These are phyloP conservation scores for Helarctos malayanus DNA, from an alignment of 2,797 vertebrate species.

Conservation along the genomic window DNA sequence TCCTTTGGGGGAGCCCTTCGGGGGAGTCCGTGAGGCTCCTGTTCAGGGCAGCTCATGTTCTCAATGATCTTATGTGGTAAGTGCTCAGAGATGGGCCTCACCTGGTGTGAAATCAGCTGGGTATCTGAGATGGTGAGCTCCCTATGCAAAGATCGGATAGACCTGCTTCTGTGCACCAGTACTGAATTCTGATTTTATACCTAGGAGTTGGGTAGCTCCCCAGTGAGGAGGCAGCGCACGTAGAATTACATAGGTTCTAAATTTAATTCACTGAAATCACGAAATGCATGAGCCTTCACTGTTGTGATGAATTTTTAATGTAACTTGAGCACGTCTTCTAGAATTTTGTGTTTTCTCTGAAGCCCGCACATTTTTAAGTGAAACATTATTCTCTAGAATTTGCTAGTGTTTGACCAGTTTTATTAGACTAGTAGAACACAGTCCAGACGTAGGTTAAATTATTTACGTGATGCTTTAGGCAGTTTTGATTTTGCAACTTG, in stretches of 20 bases:
- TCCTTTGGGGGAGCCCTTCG: too few relatives aligned
- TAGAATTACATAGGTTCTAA: not conserved
- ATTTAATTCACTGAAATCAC: conserved; percentile 36
- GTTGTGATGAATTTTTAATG: conserved; percentile 63
- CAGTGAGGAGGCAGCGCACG: not conserved
- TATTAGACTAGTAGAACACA: not conserved
- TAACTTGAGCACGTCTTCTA: not conserved
- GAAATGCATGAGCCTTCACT: not conserved
- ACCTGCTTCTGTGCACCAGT: not conserved
- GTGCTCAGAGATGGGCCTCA: not conserved
- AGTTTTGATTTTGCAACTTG: not conserved
- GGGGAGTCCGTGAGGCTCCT: too few relatives aligned
- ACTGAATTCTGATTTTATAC: not conserved
- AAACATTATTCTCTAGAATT: conserved; percentile 46
- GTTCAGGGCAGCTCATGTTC: not conserved
- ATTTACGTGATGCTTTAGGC: not conserved
- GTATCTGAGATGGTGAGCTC: not conserved
- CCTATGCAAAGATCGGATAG: not conserved
- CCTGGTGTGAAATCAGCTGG: not conserved
- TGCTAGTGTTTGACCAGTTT: conserved; percentile 50
- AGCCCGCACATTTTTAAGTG: conserved; percentile 55
- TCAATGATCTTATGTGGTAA: not conserved
- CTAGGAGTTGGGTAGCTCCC: not conserved
- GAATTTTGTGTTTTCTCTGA: conserved; percentile 61
- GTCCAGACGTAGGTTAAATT: not conserved